Evolutionary conservation across 2,113 vertebrate species (phyloP), one percentile per base, ranked within the genome.

Genomic region (Labrus mixtus): DNA sequence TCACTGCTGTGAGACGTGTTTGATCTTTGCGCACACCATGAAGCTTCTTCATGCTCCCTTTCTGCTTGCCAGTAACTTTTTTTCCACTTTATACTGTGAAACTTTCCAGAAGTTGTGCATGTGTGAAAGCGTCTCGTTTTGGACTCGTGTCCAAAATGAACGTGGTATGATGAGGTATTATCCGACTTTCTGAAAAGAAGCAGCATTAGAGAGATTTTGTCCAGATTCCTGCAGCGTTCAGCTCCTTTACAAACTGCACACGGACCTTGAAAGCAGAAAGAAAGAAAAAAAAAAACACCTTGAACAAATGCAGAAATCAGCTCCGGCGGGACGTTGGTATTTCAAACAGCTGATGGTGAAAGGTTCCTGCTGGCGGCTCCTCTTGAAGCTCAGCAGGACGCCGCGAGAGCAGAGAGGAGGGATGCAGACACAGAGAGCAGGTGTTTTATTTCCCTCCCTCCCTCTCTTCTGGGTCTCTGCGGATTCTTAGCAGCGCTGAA

Each of bases 291-390:
- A 25, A 25, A 36, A 5, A 33, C 4, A 48, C 12, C 43, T 20
- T 68, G 3, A 23, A 41, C 39, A 66, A 51, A 65, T 54, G 71
- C 56, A 67, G 33, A 59, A 76, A 60, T 41, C 22, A 54, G 64
- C 64, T 58, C 10, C 1, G 10, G 29, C 2, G 10, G 43, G 20
- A 37, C 2, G 3, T 20, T 61, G 4, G 13, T 25, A 36, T 61
- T 46, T 46, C 64, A 61, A 68, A 62, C n/a, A 46, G 25, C 25
- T 62, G 57, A 68, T 16, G n/a, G 39, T 54, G 57, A 69, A 37
- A 10, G n/a, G 23, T 43, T 29, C 39, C 58, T 61, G 55, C 54
- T 22, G 25, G 74, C 57, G 45, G 39, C 61, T 69, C 50, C 19
- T 10, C 56, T 37, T 53, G 54, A 25, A 59, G 16, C 73, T 53